phyloP scores from a whole-genome alignment of 2,113 vertebrate species.

The Manacus vitellinus region DNA sequence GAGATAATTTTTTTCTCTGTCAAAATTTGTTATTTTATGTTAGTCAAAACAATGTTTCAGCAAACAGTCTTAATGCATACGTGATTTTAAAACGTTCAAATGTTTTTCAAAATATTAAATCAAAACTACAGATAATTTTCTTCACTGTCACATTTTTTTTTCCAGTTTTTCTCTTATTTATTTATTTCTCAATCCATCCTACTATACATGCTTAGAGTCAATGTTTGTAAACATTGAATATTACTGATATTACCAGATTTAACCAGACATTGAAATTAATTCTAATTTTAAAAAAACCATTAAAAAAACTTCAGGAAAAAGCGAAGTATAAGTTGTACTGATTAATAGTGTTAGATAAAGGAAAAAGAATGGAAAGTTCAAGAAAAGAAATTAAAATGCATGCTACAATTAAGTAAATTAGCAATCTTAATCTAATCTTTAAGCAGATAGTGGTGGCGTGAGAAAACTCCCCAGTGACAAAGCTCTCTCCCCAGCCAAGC shows the following conservation, averaged over 20 bases:
- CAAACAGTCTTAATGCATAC: not conserved
- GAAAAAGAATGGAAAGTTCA: not conserved
- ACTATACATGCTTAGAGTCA: not conserved
- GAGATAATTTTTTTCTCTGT: not conserved
- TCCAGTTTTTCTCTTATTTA: not conserved
- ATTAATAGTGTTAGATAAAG: not conserved
- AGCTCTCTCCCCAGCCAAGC: not conserved
- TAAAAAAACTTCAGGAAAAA: not conserved
- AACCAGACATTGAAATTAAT: not conserved
- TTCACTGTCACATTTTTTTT: not conserved
- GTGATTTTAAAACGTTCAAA: not conserved
- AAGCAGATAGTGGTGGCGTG: rapidly evolving
- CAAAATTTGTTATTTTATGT: not conserved
- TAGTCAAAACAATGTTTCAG: not conserved
- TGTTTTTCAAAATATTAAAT: not conserved
- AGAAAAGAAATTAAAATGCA: not conserved
- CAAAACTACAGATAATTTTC: not conserved
- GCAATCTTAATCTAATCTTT: not conserved
- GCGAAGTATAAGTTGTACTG: rapidly evolving
- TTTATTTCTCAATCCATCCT: not conserved
- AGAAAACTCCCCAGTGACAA: not conserved
- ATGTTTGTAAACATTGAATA: not conserved
- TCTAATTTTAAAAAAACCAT: not conserved
- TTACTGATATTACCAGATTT: not conserved
- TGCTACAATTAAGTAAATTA: not conserved